A percentile compares a stretch with the other conserved stretches of the same genome.
These are phyloP conservation scores for Vidua chalybeata DNA, from an alignment of 2,113 vertebrate species.

Conservation along the genomic window DNA sequence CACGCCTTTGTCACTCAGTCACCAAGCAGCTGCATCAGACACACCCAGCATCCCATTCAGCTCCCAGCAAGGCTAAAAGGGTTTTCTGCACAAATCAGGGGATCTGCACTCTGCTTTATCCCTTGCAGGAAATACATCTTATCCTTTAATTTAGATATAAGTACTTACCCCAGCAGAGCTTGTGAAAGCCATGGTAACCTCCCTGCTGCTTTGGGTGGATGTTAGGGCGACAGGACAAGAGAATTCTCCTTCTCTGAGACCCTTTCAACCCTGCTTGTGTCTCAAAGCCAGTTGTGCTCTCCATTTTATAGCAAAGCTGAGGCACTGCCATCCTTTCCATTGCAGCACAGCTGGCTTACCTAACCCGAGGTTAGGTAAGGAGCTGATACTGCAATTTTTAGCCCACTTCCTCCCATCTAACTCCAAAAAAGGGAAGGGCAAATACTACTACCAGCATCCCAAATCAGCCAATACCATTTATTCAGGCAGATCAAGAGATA, in stretches of 20 bases:
- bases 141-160: background rate
- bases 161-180: constrained; percentile 26
- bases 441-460: background rate
- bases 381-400: constrained; percentile 12
- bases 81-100: background rate
- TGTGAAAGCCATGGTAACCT: background rate
- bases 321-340: constrained; percentile 20
- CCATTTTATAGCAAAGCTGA: constrained; percentile 46
- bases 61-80: background rate
- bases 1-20: background rate
- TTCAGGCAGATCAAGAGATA: constrained; percentile 9
- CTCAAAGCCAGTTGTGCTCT: background rate
- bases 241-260: background rate
- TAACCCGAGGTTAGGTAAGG: background rate
- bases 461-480: background rate
- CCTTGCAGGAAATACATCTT: background rate
- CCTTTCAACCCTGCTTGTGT: background rate
- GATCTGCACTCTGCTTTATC: background rate
- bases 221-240: background rate
- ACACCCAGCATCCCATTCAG: background rate
- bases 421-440: background rate
- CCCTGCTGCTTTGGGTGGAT: background rate
- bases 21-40: background rate
- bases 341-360: background rate
- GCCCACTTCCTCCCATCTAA: constrained; percentile 45